Conservation (phyloP, 2,113 vertebrate genomes). For the Melanocharis versteri region DNA sequence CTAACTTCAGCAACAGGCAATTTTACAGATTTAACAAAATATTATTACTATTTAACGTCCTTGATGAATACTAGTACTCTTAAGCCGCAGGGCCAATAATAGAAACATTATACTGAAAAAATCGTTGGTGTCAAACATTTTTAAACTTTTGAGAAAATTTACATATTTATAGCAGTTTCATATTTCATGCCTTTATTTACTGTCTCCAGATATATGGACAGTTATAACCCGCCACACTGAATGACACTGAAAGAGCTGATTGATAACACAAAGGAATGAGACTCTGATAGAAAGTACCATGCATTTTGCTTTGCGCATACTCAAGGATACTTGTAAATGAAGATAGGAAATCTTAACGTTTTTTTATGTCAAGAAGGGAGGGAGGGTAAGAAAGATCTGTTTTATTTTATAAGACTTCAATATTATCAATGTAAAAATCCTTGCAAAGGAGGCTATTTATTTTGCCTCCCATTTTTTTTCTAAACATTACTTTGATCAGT, state of each 20-base stretch:
- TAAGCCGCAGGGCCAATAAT: background rate
- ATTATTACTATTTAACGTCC: background rate
- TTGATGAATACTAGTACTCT: background rate
- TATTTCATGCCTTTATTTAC: background rate
- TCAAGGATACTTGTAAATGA: background rate
- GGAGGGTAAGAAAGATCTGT: background rate
- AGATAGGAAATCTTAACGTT: background rate
- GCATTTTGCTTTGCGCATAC: background rate
- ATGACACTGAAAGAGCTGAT: background rate
- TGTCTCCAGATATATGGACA: background rate
- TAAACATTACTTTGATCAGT: background rate
- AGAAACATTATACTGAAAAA: background rate
- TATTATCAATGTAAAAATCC: background rate
- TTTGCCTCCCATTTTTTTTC: accelerated
- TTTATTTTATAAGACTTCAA: background rate
- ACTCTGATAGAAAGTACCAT: background rate
- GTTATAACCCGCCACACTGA: background rate
- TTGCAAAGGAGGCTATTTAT: background rate
- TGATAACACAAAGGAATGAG: background rate
- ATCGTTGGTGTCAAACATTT: background rate
- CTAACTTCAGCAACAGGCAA: background rate
- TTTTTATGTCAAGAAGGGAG: background rate
- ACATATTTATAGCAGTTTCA: background rate
- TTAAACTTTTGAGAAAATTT: background rate
- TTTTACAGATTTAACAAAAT: background rate